Percentiles rank a stretch among this genome's conserved stretches.
Evolutionary conservation across 2,888 invertebrate species (phyloP).

Genomic region (Platerodrilus igneus): DNA sequence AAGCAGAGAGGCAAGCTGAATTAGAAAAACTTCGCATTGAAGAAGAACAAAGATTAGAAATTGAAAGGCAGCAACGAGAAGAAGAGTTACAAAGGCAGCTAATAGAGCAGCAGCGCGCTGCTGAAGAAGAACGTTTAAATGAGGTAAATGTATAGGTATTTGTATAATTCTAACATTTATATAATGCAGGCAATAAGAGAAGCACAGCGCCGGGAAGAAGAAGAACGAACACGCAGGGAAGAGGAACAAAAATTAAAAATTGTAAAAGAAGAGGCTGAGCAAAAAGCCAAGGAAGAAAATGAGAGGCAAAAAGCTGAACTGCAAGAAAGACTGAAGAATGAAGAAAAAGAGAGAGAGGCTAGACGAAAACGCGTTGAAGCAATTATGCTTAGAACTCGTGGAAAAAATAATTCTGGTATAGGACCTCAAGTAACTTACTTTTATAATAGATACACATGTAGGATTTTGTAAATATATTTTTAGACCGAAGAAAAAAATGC

Average conservation of each 20-base stretch:
- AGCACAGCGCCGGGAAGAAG: constrained; percentile 71
- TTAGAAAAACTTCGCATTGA: constrained; percentile 70
- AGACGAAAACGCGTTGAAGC: constrained; percentile 88
- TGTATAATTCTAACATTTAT: too few relatives aligned
- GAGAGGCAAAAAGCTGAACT: constrained; percentile 78
- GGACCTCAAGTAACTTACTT: constrained; percentile 28
- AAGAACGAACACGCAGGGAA: constrained; percentile 68
- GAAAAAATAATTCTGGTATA: constrained; percentile 37
- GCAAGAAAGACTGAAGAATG: constrained; percentile 74
- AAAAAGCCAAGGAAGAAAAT: constrained; percentile 78
- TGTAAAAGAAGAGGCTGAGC: constrained; percentile 72
- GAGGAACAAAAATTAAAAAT: constrained; percentile 59
- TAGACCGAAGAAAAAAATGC: constrained; percentile 37
- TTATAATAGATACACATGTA: background rate
- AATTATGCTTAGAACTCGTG: constrained; percentile 86
- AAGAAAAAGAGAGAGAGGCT: constrained; percentile 84
- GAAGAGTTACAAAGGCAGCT: constrained; percentile 79
- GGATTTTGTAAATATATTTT: constrained; percentile 1
- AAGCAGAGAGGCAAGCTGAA: constrained; percentile 87
- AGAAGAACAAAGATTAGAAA: constrained; percentile 68
- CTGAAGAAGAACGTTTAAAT: constrained; percentile 81
- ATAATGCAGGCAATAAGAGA: constrained; percentile 64
- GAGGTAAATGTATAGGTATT: too few relatives aligned
- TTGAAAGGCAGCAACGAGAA: constrained; percentile 67
- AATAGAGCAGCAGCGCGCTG: constrained; percentile 72